A percentile compares a stretch with the other conserved stretches of the same genome.
Evolutionary conservation across 2,113 vertebrate species (phyloP).

Genomic region (Sminthopsis crassicaudata): DNA sequence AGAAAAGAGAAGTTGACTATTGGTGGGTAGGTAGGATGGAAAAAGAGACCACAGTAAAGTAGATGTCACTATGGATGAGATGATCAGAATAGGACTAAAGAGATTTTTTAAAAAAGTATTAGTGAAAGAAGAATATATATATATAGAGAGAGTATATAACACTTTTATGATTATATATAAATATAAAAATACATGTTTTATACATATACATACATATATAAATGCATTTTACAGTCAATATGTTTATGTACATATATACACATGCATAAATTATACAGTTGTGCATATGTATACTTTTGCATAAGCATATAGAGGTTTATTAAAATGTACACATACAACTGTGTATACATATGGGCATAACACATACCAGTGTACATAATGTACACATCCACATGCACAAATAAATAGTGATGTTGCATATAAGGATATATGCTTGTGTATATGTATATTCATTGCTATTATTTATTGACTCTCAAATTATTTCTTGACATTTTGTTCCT

Average conservation of each 20-base stretch:
- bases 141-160: not conserved
- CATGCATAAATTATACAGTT: too few relatives aligned
- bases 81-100: conserved; percentile 3
- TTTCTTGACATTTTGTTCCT: not conserved
- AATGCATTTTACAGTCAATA: too few relatives aligned
- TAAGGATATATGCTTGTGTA: not conserved
- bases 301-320: too few relatives aligned
- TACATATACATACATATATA: too few relatives aligned
- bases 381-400: too few relatives aligned
- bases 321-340: too few relatives aligned
- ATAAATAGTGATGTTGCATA: not conserved
- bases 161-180: too few relatives aligned
- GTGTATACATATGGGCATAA: too few relatives aligned
- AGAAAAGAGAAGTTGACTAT: not conserved
- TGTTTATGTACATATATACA: too few relatives aligned
- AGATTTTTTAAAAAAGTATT: not conserved
- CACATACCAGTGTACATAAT: too few relatives aligned
- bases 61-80: not conserved
- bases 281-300: too few relatives aligned
- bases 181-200: too few relatives aligned
- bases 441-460: not conserved
- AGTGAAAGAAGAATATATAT: not conserved
- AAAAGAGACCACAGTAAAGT: not conserved
- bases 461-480: not conserved
- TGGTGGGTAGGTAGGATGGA: accelerated